Evolutionary conservation across 2,797 vertebrate genomes (phyloP), one percentile per base, ranked within the genome.

Genomic region (Xyrichtys novacula): DNA sequence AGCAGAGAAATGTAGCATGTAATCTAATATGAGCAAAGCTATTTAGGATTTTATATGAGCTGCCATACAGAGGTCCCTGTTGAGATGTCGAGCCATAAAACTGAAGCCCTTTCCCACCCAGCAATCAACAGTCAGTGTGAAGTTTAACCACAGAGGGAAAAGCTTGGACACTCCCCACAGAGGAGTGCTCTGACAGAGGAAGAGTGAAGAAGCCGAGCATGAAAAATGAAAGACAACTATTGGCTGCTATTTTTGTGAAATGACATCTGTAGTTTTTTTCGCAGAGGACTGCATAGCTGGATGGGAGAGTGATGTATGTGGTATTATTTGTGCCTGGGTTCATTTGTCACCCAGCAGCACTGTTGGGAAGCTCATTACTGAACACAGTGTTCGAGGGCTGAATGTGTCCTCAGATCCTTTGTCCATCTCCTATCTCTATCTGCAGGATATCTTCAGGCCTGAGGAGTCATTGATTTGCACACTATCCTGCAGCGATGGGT

Each of bases 31-130:
- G 66, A 78, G 87, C 70, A 48, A 66, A 84, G 76, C 77, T 80
- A 81, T 90, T 90, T 85, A 78, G 70, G 85, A 81, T 88, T 80
- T 81, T 85, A 66, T 88, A 86, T 85, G 87, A 88, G 80, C 80
- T 81, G 87, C 78, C 73, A 70, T 25, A 54, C 62, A 62, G 64
- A 84, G 59, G 76, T 87, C 87, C 84, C 89, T 71, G 69, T 65
- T 85, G 86, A 76, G 59, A 70, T 72, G 80, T 77, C 59, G 60
- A 68, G 69, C 72, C 66, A 80, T 90, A 84, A 92, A 91, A 61
- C 55, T 46, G 53, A 73, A 83, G 74, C 69, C 76, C 72, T 69
- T 80, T 79, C 78, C 81, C 26, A 83, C 65, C 78, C 65, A 71
- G 85, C 71, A 89, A 89, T 90, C 81, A 88, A 78, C 81, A 74